phyloP scores from a whole-genome alignment of 2,113 vertebrate species.

The Furnarius figulus region DNA sequence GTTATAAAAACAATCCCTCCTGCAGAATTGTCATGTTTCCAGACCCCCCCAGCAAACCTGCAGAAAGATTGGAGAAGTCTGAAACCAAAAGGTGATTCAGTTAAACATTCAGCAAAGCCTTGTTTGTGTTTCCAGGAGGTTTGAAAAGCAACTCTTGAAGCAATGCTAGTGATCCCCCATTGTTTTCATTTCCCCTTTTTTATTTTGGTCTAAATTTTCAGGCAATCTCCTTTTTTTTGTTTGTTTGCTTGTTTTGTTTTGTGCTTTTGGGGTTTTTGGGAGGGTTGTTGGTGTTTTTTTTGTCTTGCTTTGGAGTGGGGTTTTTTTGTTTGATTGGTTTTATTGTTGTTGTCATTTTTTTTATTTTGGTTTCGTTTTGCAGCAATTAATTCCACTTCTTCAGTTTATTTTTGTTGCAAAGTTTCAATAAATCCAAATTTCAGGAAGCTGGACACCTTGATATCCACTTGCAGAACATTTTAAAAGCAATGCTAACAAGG shows the following conservation, averaged over 20 bases:
- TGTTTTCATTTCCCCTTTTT: slow-evolving; percentile 3
- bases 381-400: not conserved
- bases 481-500: not conserved
- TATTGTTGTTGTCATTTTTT: not conserved
- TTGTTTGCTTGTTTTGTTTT: not conserved
- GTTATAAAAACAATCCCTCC: slow-evolving; percentile 14
- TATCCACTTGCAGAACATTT: not conserved
- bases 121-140: not conserved
- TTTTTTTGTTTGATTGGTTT: not conserved
- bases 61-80: not conserved
- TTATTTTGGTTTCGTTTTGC: not conserved
- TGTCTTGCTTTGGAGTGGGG: not conserved
- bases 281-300: not conserved
- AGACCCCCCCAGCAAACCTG: slow-evolving; percentile 18
- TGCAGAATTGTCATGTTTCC: slow-evolving; percentile 25
- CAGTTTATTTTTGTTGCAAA: not conserved
- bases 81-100: slow-evolving; percentile 9
- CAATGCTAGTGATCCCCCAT: not conserved
- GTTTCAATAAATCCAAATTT: not conserved
- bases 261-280: not conserved
- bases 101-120: not conserved
- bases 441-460: not conserved
- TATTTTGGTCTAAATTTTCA: not conserved
- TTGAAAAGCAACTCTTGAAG: not conserved
- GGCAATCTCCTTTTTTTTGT: not conserved